These are phyloP conservation scores for Motacilla alba DNA, from an alignment of 2,113 vertebrate genomes.

Conservation along the genomic window DNA sequence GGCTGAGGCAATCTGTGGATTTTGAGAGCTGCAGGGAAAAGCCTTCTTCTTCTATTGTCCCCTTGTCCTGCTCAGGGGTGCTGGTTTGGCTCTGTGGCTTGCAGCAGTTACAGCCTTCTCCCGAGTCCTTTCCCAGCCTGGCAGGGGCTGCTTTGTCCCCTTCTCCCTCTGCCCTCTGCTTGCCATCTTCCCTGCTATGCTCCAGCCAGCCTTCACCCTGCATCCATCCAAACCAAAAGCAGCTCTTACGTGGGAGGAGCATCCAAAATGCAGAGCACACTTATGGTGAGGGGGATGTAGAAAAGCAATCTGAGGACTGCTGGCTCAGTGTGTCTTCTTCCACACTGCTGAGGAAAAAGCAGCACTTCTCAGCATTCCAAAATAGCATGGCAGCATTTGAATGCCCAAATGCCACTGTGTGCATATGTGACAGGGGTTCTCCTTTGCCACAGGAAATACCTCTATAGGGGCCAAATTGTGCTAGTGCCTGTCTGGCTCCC, in stretches of 20 bases:
- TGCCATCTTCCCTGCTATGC: not conserved
- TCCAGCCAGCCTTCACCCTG: not conserved
- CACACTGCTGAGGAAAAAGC: not conserved
- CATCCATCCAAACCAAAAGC: not conserved
- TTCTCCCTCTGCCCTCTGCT: not conserved
- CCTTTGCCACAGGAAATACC: not conserved
- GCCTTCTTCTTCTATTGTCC: fast-evolving
- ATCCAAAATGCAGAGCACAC: not conserved
- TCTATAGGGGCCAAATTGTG: not conserved
- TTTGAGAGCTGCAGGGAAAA: not conserved
- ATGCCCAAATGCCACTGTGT: not conserved
- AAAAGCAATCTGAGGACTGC: conserved; percentile 27
- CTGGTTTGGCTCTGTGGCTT: not conserved
- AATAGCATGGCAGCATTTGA: not conserved
- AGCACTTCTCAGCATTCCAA: not conserved
- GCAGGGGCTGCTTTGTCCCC: not conserved
- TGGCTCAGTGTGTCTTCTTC: not conserved
- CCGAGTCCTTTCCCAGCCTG: not conserved
- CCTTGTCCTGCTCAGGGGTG: not conserved
- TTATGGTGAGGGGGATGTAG: not conserved
- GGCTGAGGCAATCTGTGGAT: not conserved
- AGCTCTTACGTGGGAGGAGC: not conserved
- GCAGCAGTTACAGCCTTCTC: not conserved
- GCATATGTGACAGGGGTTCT: not conserved
- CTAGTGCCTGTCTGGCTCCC: not conserved